Percentiles rank a stretch among this genome's conserved stretches.
Evolutionary conservation across 1,140 invertebrate species (phyloP).

Genomic region (Anastrepha obliqua): DNA sequence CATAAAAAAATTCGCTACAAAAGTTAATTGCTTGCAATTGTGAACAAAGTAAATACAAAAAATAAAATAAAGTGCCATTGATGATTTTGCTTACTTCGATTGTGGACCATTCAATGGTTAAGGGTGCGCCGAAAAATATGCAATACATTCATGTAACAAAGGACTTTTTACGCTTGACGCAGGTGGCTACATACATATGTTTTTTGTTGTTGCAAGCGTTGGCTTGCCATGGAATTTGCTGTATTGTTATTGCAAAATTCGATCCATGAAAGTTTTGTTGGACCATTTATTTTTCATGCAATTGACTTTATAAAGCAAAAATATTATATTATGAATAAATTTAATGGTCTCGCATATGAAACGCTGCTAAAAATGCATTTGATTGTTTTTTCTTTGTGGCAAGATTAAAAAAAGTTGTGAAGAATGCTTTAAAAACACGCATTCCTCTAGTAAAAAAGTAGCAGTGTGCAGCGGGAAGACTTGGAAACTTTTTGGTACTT

Average conservation of each 20-base stretch:
- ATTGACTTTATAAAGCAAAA: no score
- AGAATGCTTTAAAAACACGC: background rate
- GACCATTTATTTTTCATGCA: background rate
- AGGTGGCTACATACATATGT: background rate
- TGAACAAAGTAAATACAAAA: background rate
- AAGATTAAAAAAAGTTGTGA: background rate
- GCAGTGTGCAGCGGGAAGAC: slow-evolving; percentile 26
- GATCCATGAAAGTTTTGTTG: background rate
- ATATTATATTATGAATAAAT: background rate
- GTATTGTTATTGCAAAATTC: background rate
- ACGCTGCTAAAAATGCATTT: background rate
- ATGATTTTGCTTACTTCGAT: background rate
- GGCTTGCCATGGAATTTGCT: background rate
- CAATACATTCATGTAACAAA: background rate
- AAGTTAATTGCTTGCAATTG: slow-evolving; percentile 14
- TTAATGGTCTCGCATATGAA: background rate
- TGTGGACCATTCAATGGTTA: background rate
- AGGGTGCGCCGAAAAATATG: background rate
- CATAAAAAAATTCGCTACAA: background rate
- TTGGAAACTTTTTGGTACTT: slow-evolving; percentile 10
- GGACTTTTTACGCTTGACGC: background rate
- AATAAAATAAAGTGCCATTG: background rate
- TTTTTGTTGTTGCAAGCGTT: background rate
- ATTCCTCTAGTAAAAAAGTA: background rate
- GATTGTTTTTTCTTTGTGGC: background rate